These are phyloP conservation scores for Syrrhaptes paradoxus DNA, from an alignment of 2,113 vertebrate species.

Conservation along the genomic window DNA sequence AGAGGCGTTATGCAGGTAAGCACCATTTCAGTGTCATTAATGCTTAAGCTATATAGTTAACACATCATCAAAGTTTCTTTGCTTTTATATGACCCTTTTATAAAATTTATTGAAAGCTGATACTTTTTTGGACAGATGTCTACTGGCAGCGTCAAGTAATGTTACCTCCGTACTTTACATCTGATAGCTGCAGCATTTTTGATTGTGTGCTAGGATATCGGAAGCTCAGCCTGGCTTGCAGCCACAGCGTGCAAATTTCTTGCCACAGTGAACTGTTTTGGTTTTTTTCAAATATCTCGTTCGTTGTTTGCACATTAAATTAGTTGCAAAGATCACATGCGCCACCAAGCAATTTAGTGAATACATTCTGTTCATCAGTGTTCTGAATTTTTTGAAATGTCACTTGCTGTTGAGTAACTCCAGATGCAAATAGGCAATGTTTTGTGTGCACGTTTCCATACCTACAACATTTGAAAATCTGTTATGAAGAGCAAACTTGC, in stretches of 20 bases:
- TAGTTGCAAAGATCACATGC: not conserved
- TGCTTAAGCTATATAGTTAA: not conserved
- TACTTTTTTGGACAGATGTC: not conserved
- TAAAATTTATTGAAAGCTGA: fast-evolving
- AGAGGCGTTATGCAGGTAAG: constrained; percentile 94
- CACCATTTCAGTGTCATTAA: not conserved
- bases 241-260: not conserved
- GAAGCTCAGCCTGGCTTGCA: not conserved
- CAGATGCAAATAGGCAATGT: not conserved
- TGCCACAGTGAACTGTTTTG: not conserved
- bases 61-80: not conserved
- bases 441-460: not conserved
- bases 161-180: not conserved
- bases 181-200: not conserved
- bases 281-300: not conserved
- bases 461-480: not conserved
- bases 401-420: not conserved
- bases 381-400: not conserved
- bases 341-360: not conserved
- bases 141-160: not conserved
- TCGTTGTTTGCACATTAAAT: not conserved
- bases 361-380: not conserved
- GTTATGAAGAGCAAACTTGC: not conserved
- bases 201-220: not conserved
- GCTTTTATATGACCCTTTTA: not conserved